Evolutionary conservation across 1,140 invertebrate species (phyloP), one percentile per base, ranked within the genome.

Genomic region (Aphelenchoides besseyi): DNA sequence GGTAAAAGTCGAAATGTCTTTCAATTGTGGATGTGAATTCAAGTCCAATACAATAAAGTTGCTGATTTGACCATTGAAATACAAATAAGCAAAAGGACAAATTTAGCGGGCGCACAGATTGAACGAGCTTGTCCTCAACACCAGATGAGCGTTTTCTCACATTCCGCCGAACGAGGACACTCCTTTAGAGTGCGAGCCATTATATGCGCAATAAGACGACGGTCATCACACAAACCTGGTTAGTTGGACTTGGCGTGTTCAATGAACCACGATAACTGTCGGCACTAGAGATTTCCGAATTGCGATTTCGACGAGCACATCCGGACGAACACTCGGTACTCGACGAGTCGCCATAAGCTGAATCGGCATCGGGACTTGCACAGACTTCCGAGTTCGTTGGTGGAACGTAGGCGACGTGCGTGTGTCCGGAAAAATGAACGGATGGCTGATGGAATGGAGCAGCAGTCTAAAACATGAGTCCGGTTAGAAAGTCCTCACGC

Each of bases 291-390:
- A 78, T 68, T 32, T 77, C 75, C n/a, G 68, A 77, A 66, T 69
- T 61, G 0, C 76, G 63, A 30, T 37, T 61, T 16, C 75, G 57
- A 54, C 55, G 55, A 29, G 35, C 30, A 55, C 53, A 1, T 33
- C 69, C 67, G 61, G 78, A 70, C 33, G 75, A 52, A 53, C 61
- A 78, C 12, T 78, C 76, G 12, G 78, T 78, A 9, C 72, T 76
- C 3, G 79, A 81, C n/a, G 68, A 77, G 29, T 78, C 76, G 2
- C 76, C 76, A 70, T 75, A 78, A n/a, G 76, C 76, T 26, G 79
- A 81, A 69, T 78, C 76, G 16, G 61, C 52, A 61, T 78, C 76
- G 2, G 76, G 79, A 70, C 63, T 81, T 8, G 72, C 37, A 57
- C 76, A 78, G 5, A 70, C 35, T 16, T 78, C 74, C 26, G 69